Conservation (phyloP, 2,888 invertebrate genomes). For the Nesidiocoris tenuis region DNA sequence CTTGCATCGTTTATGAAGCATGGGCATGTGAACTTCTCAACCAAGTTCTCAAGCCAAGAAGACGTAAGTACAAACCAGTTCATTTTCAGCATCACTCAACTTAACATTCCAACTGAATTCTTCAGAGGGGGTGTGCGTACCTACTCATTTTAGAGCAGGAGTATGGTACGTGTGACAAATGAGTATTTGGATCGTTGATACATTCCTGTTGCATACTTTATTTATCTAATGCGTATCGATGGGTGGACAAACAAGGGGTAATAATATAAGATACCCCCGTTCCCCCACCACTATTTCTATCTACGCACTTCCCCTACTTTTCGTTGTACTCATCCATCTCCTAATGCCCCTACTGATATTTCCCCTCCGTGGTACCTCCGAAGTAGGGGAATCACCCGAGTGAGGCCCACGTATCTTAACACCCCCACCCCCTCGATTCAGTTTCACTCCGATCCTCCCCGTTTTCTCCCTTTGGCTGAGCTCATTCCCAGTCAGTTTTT, state of each 20-base stretch:
- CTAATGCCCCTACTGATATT: slow-evolving; percentile 1
- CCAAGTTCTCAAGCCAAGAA: too few relatives aligned
- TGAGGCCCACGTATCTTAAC: not conserved
- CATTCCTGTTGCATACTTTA: not conserved
- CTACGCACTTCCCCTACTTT: slow-evolving; percentile 14
- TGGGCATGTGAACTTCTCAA: too few relatives aligned
- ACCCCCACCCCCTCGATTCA: not conserved
- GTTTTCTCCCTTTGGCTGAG: not conserved
- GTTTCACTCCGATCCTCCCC: slow-evolving; percentile 9
- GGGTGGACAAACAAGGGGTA: not conserved
- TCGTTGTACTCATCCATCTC: not conserved
- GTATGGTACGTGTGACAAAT: too few relatives aligned
- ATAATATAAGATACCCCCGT: not conserved
- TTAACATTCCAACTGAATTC: too few relatives aligned
- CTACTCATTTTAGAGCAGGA: too few relatives aligned
- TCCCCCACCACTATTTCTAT: not conserved
- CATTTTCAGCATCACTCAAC: too few relatives aligned
- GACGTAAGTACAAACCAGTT: too few relatives aligned
- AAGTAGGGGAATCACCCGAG: not conserved
- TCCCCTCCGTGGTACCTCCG: not conserved
- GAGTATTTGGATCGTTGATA: too few relatives aligned
- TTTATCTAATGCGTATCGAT: not conserved
- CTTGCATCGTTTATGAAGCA: too few relatives aligned
- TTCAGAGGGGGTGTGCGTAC: too few relatives aligned
- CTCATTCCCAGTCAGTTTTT: slow-evolving; percentile 3